Evolutionary conservation across 2,797 vertebrate genomes (phyloP).

Genomic region (Sphaeramia orbicularis): DNA sequence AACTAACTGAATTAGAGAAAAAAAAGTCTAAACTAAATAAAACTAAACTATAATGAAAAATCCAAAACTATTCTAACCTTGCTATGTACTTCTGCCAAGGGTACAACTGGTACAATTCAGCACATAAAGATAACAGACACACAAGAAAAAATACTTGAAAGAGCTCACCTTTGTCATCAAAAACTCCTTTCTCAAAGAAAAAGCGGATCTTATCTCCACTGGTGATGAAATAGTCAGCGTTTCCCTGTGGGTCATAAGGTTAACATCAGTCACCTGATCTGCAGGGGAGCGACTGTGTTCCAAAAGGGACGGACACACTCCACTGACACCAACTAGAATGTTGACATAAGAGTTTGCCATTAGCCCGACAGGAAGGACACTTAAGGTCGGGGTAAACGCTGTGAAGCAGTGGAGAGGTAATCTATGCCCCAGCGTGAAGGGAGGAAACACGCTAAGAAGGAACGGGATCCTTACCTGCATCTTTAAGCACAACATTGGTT

Average conservation of each 20-base stretch:
- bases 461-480: slow-evolving; percentile 79
- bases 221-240: slow-evolving; percentile 93
- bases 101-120: too few species aligned
- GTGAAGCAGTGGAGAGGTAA: neutral
- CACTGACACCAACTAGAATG: slow-evolving; percentile 11
- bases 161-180: slow-evolving; percentile 90
- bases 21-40: too few species aligned
- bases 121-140: neutral
- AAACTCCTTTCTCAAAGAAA: slow-evolving; percentile 97
- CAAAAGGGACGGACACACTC: neutral
- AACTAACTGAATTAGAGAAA: too few species aligned
- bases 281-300: neutral
- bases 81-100: too few species aligned
- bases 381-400: slow-evolving; percentile 6
- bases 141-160: neutral
- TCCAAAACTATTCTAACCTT: too few species aligned
- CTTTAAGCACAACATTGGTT: slow-evolving; percentile 45
- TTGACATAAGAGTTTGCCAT: slow-evolving; percentile 48
- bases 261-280: slow-evolving; percentile 26
- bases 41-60: too few species aligned
- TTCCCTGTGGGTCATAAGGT: slow-evolving; percentile 84
- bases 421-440: neutral
- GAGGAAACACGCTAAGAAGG: neutral
- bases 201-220: slow-evolving; percentile 97
- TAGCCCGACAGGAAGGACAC: slow-evolving; percentile 4